Evolutionary conservation across 2,113 vertebrate species (phyloP), one percentile per base, ranked within the genome.

Genomic region (Okapia johnstoni): DNA sequence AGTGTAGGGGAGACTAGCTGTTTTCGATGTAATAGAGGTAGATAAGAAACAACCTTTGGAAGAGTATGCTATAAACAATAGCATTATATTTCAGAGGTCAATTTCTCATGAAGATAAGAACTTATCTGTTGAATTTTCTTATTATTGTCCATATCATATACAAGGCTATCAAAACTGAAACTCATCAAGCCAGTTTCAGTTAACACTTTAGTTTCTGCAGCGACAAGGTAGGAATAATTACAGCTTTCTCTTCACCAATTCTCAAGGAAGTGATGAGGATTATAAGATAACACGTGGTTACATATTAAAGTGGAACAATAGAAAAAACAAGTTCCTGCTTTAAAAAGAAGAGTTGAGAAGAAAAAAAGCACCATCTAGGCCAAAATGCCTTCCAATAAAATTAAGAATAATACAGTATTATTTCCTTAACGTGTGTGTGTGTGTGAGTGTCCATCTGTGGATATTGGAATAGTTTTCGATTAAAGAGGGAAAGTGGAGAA

Each of bases 81-180:
- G 40, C 19, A 60, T 36, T 94, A 10, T 84, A 90, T 94, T 95
- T 97, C 87, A 96, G 50, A 94, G 48, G 57, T 55, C 33, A 52
- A 55, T 73, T 61, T 13, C 63, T n/a, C 17, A 2, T 90, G 40
- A 80, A 48, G 7, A 55, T 36, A 93, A 70, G n/a, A 94, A 2
- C 2, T 0, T 70, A 0, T 1, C 43, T 50, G 48, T 16, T 40
- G 28, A 16, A 83, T 17, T 19, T 63, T 87, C 79, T 33, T 52
- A 30, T 33, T 57, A 46, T 58, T 33, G 13, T 70, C 8, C 66
- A 54, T 46, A 2, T 13, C 57, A 77, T 0, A 60, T 21, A 60
- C 76, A 63, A 84, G 60, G 7, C 46, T 54, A 94, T 14, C 96
- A 93, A 90, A 94, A 94, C 28, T 66, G 40, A 95, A 98, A 91